phyloP scores from a whole-genome alignment of 2,113 vertebrate genomes.

The Pantherophis guttatus region DNA sequence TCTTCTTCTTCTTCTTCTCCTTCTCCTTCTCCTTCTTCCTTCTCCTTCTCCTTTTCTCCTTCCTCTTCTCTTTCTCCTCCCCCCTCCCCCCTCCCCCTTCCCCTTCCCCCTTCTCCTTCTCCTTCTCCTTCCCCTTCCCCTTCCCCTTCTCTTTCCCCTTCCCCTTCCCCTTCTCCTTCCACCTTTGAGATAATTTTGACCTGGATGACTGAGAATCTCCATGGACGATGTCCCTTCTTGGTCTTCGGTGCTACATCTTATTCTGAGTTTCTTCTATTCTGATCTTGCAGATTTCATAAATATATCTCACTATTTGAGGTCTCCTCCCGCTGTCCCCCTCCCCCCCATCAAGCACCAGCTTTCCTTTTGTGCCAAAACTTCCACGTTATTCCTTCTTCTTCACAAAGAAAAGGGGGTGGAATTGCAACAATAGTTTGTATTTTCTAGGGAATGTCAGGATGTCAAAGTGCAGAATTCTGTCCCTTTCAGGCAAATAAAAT shows the following conservation, averaged over 20 bases:
- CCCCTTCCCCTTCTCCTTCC: too few relatives aligned
- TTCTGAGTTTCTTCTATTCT: neutral
- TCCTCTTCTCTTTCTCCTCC: too few relatives aligned
- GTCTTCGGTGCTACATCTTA: neutral
- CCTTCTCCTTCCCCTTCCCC: too few relatives aligned
- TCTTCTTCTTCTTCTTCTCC: too few relatives aligned
- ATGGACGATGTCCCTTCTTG: neutral
- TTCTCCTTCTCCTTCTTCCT: too few relatives aligned
- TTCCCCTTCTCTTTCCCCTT: too few relatives aligned
- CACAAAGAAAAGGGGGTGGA: neutral
- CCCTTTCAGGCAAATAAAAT: conserved; percentile 68
- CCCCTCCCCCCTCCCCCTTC: too few relatives aligned
- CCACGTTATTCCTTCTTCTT: neutral
- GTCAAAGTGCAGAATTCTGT: conserved; percentile 66
- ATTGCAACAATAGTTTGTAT: conserved; percentile 49
- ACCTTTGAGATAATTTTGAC: too few relatives aligned
- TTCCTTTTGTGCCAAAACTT: neutral
- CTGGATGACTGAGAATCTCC: too few relatives aligned
- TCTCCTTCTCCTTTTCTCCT: too few relatives aligned
- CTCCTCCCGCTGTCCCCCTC: neutral
- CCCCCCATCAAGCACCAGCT: neutral
- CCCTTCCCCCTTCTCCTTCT: too few relatives aligned
- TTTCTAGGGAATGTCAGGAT: conserved; percentile 56
- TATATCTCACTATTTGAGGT: neutral
- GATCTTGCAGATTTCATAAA: neutral